Evolutionary conservation across 1,140 invertebrate species (phyloP), one percentile per base, ranked within the genome.

Genomic region (Diuraphis noxia): DNA sequence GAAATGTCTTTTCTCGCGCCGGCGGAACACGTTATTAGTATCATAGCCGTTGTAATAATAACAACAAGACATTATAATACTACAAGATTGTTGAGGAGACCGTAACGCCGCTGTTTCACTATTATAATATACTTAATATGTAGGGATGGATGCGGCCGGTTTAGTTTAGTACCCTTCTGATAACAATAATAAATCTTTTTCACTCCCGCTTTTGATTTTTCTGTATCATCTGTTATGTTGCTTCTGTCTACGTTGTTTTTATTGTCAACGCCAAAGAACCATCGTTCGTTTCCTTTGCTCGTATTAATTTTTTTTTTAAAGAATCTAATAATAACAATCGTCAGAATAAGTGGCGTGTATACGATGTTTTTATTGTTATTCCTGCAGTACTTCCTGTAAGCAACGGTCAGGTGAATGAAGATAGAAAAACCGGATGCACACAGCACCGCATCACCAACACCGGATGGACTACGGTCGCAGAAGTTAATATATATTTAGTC

Each of bases 121-220:
- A 88, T 88, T 88, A 88, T 40, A 88, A 88, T 88, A 43, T 21
- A 82, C 25, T 82, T 25, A 38, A 82, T 82, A 81, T 25, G 10
- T 88, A 63, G 86, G 86, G 86, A 88, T 56, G 49, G 85, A 87
- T 63, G 49, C 36, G 86, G 86, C 86, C 86, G 86, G 38, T 63
- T 88, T 63, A 38, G 86, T 88, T 86, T 86, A 34, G 84, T 49
- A 86, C 86, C 86, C 86, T 88, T 88, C 86, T 88, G 86, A 88
- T 88, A 88, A 88, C 86, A 88, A 88, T 88, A 88, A 88, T 88
- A 88, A 88, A 88, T 88, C 86, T 63, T 88, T 63, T 63, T 38
- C 49, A 88, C 36, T 38, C 13, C 36, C 38, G 49, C 86, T 88
- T 88, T 88, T 88, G 86, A 88, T 88, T 88, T 88, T 88, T 40